Evolutionary conservation across 2,888 invertebrate species (phyloP).

Genomic region (Hemicrepidius hirtus): DNA sequence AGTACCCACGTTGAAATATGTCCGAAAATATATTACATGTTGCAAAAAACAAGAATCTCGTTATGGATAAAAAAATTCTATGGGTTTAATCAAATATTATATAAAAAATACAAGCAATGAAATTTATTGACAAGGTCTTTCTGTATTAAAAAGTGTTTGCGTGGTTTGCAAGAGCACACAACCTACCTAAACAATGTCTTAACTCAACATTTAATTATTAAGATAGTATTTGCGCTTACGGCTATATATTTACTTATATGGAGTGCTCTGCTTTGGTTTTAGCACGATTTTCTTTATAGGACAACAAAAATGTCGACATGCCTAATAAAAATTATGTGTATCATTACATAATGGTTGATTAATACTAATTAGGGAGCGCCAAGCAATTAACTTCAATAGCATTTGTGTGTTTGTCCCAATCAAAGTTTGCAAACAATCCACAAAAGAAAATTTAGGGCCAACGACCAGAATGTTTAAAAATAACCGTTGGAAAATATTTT

Average conservation of each 20-base stretch:
- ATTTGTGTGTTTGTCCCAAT: background rate
- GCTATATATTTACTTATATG: background rate
- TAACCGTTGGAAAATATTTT: background rate
- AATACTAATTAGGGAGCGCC: background rate
- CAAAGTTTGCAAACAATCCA: background rate
- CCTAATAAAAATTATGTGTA: background rate
- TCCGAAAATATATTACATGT: background rate
- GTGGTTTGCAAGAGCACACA: background rate
- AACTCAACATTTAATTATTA: conserved; percentile 6
- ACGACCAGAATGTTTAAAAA: background rate
- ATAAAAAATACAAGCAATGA: background rate
- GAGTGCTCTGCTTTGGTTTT: background rate
- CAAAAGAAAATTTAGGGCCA: background rate
- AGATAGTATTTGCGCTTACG: background rate
- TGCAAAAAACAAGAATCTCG: background rate
- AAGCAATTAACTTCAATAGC: background rate
- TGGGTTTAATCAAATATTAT: too few relatives aligned
- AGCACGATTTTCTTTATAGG: background rate
- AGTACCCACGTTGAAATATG: background rate
- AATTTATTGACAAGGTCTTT: conserved; percentile 2
- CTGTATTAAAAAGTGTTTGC: conserved; percentile 1
- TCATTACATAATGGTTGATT: background rate
- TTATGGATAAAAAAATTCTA: background rate
- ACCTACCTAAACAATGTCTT: conserved; percentile 4
- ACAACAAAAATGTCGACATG: background rate